phyloP scores from a whole-genome alignment of 1,140 invertebrate genomes.

The Drosophila kepulauana region DNA sequence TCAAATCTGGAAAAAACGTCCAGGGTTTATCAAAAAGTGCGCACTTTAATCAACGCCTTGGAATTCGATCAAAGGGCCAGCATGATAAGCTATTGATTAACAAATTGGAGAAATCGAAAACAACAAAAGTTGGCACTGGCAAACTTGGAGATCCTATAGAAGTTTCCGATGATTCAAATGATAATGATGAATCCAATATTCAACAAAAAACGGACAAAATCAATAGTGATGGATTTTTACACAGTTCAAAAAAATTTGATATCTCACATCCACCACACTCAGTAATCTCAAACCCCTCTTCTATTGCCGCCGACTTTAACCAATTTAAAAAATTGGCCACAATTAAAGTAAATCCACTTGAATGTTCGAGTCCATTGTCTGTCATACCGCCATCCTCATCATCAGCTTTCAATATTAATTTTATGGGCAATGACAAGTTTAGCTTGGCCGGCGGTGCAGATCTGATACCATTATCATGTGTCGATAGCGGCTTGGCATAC shows the following conservation, averaged over 20 bases:
- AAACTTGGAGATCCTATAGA: slow-evolving; percentile 75
- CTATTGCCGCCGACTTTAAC: slow-evolving; percentile 15
- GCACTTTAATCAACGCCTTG: not conserved
- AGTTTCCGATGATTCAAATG: slow-evolving; percentile 75
- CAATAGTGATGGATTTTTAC: not conserved
- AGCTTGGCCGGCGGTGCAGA: slow-evolving; percentile 77
- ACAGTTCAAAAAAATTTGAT: slow-evolving; percentile 15
- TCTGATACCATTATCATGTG: slow-evolving; percentile 69
- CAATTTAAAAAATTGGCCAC: slow-evolving; percentile 13
- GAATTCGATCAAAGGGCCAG: not conserved
- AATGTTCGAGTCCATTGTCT: not conserved
- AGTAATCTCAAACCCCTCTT: slow-evolving; percentile 1
- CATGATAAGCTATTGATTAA: not conserved
- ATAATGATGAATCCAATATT: slow-evolving; percentile 31
- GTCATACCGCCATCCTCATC: slow-evolving; percentile 2
- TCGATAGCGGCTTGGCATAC: slow-evolving; percentile 58
- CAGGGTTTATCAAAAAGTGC: not conserved
- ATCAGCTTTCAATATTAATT: slow-evolving; percentile 56
- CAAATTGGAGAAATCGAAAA: slow-evolving; percentile 11
- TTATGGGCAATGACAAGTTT: slow-evolving; percentile 67
- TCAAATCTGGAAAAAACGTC: not conserved
- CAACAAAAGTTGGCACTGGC: slow-evolving; percentile 43
- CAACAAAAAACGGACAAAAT: not conserved
- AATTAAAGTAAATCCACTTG: slow-evolving; percentile 22
- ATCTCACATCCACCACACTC: not conserved